phyloP scores from a whole-genome alignment of 2,797 vertebrate genomes.

The Sparidentex hasta region DNA sequence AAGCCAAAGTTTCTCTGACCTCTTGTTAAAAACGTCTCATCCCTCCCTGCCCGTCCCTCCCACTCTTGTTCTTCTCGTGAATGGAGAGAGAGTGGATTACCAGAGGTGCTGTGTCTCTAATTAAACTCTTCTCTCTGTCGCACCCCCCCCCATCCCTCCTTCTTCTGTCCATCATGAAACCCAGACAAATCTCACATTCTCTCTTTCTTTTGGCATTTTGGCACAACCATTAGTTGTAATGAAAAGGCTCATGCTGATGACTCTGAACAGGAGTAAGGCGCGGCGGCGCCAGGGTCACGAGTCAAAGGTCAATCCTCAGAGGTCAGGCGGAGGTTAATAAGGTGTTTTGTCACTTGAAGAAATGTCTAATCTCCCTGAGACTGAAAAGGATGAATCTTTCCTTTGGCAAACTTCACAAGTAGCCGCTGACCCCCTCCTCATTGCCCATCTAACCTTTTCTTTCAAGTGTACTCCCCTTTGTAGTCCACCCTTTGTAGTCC shows the following conservation, averaged over 20 bases:
- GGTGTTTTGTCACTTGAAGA: constrained; percentile 83
- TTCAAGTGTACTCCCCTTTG: constrained; percentile 70
- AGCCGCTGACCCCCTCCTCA: constrained; percentile 46
- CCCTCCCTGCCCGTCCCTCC: constrained; percentile 60
- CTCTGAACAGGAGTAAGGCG: constrained; percentile 65
- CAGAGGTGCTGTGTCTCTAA: constrained; percentile 79
- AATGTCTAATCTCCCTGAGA: constrained; percentile 84
- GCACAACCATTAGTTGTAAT: constrained; percentile 46
- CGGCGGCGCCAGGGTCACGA: constrained; percentile 71
- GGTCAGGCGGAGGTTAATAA: constrained; percentile 81
- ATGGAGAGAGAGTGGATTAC: constrained; percentile 80
- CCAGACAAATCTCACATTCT: constrained; percentile 66
- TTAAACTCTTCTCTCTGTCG: constrained; percentile 78
- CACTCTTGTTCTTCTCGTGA: constrained; percentile 69
- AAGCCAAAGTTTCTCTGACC: constrained; percentile 82
- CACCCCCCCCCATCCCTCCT: constrained; percentile 42
- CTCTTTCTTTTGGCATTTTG: constrained; percentile 55
- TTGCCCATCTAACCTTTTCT: constrained; percentile 57
- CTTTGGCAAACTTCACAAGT: constrained; percentile 71
- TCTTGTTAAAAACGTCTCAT: constrained; percentile 81
- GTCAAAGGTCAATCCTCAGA: constrained; percentile 85
- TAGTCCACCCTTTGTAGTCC: constrained; percentile 70
- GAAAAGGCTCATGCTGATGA: constrained; percentile 72
- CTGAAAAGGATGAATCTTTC: constrained; percentile 78
- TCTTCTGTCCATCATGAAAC: constrained; percentile 44